Conservation (phyloP, 2,797 vertebrate genomes). For the Lagodon rhomboides region DNA sequence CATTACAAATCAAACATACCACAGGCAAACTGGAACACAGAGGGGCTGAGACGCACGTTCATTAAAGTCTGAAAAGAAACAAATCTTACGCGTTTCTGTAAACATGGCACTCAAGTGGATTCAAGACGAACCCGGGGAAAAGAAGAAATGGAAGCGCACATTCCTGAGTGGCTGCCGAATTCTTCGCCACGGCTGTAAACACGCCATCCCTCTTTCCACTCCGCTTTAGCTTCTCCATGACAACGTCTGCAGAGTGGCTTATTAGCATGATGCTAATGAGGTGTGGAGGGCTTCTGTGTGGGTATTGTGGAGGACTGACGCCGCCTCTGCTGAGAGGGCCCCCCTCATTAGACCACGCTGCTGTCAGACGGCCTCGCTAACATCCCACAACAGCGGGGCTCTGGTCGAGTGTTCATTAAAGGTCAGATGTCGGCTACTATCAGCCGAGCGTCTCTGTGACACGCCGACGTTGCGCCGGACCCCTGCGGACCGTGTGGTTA, state of each 20-base stretch:
- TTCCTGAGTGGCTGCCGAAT: constrained; percentile 8
- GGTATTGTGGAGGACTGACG: constrained; percentile 54
- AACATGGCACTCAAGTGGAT: background rate
- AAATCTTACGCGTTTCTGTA: background rate
- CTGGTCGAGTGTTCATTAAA: constrained; percentile 67
- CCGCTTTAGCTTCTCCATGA: constrained; percentile 21
- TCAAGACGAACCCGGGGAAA: background rate
- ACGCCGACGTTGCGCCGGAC: constrained; percentile 32
- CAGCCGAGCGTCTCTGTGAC: constrained; percentile 23
- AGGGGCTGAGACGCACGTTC: too few relatives aligned
- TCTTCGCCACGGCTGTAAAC: constrained; percentile 44
- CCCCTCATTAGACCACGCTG: constrained; percentile 72
- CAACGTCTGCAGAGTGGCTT: constrained; percentile 51
- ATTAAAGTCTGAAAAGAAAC: background rate
- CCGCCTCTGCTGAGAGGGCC: constrained; percentile 28
- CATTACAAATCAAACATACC: background rate
- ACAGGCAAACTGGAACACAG: background rate
- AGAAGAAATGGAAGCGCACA: background rate
- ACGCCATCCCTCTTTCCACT: constrained; percentile 23
- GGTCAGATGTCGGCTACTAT: constrained; percentile 74
- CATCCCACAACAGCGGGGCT: constrained; percentile 46
- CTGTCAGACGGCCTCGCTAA: constrained; percentile 55
- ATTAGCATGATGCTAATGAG: constrained; percentile 80
- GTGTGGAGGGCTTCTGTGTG: constrained; percentile 44
- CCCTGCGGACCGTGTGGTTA: constrained; percentile 19